Base-by-base conservation (phyloP, 2,113 vertebrate genomes). In the Reinhardtius hippoglossoides region DNA sequence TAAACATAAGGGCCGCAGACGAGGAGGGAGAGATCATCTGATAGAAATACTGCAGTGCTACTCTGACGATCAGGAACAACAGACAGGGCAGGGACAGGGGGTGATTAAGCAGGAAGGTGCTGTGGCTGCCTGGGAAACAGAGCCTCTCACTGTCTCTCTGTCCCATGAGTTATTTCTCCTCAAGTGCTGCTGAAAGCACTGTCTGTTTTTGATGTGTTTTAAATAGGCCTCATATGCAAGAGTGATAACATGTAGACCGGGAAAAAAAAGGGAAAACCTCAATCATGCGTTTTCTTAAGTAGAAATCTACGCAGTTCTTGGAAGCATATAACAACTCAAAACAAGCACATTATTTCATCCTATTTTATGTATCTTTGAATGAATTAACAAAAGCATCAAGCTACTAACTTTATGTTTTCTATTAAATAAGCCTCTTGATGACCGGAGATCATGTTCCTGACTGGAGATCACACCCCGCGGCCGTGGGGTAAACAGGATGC, bases 401-500 rank as follows among this genome's bases (percentile, higher is more conserved):
- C 31, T 10, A 20, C 26, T 15, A 54, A 48, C 24, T 31, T 74
- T 23, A 8, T 9, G 18, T 23, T 74, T 61, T 70, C n/a, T 81
- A n/a, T 64, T 31, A 26, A 69, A 72, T 40, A 62, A 9, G 9
- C 15, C 63, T 67, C 63, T 18, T 63, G 59, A 73, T 83, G 80
- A 86, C 74, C 78, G 44, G 18, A 23, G 67, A 18, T 77, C 64
- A 76, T 67, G 60, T 60, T 83, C 81, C 67, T 55, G 75, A 46
- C 67, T 86, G 75, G 46, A 88, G 94, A 94, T 95, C 91, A 92
- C 94, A 95, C 94, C 96, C 95, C 95, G 93, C 70, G 94, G 91
- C 89, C 93, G 93, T 44, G 71, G 60, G 62, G 93, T 95, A 95
- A 96, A 96, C 95, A 95, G 95, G 95, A 95, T 94, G 93, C 80